Conservation (phyloP, 2,888 invertebrate genomes). For the Ctena decussata region DNA sequence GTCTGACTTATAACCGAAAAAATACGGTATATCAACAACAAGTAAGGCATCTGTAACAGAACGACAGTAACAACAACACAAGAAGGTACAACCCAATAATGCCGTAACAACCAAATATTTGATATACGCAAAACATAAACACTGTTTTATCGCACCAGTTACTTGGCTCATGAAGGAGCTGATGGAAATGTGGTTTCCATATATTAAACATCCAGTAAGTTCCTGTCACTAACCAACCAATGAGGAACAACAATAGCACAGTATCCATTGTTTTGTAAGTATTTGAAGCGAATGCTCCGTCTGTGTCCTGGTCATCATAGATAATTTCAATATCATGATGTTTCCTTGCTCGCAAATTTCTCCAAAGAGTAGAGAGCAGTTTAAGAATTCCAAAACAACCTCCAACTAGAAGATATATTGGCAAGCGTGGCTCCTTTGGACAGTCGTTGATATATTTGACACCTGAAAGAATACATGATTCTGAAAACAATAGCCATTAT, state of each 20-base stretch:
- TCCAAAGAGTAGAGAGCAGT: conserved; percentile 89
- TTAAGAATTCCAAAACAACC: conserved; percentile 92
- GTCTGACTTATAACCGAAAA: no score
- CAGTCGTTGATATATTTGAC: conserved; percentile 94
- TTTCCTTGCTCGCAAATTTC: conserved; percentile 90
- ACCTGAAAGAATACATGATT: conserved; percentile 89
- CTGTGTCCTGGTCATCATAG: conserved; percentile 75
- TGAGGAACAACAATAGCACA: conserved; percentile 90
- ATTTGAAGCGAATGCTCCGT: conserved; percentile 83
- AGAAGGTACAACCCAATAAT: conserved; percentile 82
- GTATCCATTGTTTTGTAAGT: conserved; percentile 90
- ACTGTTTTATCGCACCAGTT: conserved; percentile 93
- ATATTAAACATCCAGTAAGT: conserved; percentile 93
- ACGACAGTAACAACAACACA: conserved; percentile 47
- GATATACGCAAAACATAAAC: conserved; percentile 92
- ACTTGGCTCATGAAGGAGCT: conserved; percentile 92
- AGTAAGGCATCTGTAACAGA: conserved; percentile 24
- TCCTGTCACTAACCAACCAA: conserved; percentile 92
- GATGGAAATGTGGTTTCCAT: conserved; percentile 92
- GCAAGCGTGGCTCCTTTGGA: conserved; percentile 92
- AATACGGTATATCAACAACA: no score
- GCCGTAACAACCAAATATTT: conserved; percentile 91
- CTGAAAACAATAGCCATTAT: no score
- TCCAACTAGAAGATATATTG: conserved; percentile 94
- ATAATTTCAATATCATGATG: conserved; percentile 86